Evolutionary conservation across 2,888 invertebrate genomes (phyloP).

Genomic region (Melieria crassipennis): DNA sequence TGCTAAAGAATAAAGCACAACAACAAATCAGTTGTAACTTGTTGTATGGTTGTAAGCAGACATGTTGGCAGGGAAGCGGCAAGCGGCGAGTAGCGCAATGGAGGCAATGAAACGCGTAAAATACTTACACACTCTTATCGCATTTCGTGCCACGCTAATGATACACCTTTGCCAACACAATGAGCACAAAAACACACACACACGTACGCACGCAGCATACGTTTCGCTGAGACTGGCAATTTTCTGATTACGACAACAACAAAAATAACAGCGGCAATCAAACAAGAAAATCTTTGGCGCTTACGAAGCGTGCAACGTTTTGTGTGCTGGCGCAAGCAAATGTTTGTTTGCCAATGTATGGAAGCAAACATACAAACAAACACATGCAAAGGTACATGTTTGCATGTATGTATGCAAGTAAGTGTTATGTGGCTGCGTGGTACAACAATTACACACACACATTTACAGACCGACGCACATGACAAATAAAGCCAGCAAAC

Average conservation of each 20-base stretch:
- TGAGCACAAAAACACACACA: background rate
- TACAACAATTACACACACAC: background rate
- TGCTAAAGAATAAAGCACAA: slow-evolving; percentile 3
- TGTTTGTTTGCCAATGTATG: background rate
- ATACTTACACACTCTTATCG: slow-evolving; percentile 17
- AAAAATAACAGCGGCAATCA: background rate
- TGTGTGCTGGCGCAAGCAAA: background rate
- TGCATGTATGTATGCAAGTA: background rate
- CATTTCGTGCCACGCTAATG: slow-evolving; percentile 20
- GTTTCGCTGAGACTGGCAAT: slow-evolving; percentile 16
- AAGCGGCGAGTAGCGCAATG: background rate
- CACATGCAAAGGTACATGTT: background rate
- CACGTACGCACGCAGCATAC: background rate
- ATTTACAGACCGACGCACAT: background rate
- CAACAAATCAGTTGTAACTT: background rate
- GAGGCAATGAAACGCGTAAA: background rate
- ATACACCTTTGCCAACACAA: slow-evolving; percentile 14
- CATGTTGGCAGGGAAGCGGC: background rate
- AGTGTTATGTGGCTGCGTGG: background rate
- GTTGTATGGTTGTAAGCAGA: background rate
- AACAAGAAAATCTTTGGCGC: slow-evolving; percentile 3
- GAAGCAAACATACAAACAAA: background rate
- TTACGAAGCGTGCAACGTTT: background rate
- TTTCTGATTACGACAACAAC: slow-evolving; percentile 21
- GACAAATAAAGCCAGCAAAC: background rate